Percentiles rank a stretch among this genome's conserved stretches.
Conservation (phyloP, 2,888 invertebrate species). For the Coelopa pilipes region DNA sequence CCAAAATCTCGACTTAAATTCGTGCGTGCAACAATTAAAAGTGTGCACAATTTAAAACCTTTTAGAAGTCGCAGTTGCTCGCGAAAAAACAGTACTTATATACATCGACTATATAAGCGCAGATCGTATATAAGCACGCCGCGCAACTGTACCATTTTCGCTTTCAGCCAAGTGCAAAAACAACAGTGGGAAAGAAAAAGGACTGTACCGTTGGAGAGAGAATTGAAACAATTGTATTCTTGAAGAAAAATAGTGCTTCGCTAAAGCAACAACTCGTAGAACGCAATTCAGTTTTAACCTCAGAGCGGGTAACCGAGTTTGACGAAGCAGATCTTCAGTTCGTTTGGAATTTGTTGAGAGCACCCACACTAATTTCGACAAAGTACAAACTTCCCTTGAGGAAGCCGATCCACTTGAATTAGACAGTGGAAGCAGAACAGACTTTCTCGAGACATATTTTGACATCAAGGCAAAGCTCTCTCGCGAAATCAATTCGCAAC, state of each 20-base stretch:
- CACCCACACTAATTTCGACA: slow-evolving; percentile 33
- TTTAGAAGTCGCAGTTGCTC: too few relatives aligned
- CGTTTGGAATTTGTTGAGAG: slow-evolving; percentile 37
- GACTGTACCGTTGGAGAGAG: background rate
- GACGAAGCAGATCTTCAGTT: slow-evolving; percentile 41
- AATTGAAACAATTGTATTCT: slow-evolving; percentile 14
- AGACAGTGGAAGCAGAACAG: slow-evolving; percentile 14
- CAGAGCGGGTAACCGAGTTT: slow-evolving; percentile 29
- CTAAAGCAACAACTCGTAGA: slow-evolving; percentile 29
- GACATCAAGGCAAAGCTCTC: slow-evolving; percentile 40
- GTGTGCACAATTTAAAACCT: too few relatives aligned
- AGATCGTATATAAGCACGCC: too few relatives aligned
- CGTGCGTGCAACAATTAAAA: too few relatives aligned
- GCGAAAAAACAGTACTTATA: too few relatives aligned
- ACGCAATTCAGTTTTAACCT: slow-evolving; percentile 30
- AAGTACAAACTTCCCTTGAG: slow-evolving; percentile 31
- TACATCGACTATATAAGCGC: too few relatives aligned
- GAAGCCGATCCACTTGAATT: slow-evolving; percentile 29
- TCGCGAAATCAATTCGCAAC: slow-evolving; percentile 32
- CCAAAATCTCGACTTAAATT: too few relatives aligned
- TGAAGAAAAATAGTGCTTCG: slow-evolving; percentile 15
- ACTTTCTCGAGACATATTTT: slow-evolving; percentile 37
- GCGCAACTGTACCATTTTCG: too few relatives aligned
- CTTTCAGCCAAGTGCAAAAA: too few relatives aligned
- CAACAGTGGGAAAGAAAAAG: too few relatives aligned